Conservation (phyloP, 2,888 invertebrate genomes). For the Amblyjoppa proteus region DNA sequence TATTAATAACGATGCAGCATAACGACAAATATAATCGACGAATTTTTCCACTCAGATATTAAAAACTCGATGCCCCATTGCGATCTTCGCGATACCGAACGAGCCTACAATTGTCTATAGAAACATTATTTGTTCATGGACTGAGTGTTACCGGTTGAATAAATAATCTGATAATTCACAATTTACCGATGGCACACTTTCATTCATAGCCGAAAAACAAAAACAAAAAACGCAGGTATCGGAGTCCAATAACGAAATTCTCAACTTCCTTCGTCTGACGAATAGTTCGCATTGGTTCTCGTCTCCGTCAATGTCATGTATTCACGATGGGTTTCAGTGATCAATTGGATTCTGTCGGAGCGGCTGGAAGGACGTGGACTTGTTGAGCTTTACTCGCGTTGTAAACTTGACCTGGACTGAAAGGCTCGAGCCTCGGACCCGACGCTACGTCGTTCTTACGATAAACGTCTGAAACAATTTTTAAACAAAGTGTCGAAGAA, state of each 20-base stretch:
- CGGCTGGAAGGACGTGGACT: constrained; percentile 91
- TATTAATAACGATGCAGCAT: neutral
- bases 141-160: constrained; percentile 43
- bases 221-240: constrained; percentile 12
- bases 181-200: constrained; percentile 43
- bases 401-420: constrained; percentile 96
- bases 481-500: neutral
- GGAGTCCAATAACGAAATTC: constrained; percentile 10
- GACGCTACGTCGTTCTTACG: constrained; percentile 85
- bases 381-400: constrained; percentile 96
- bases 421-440: constrained; percentile 93
- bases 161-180: constrained; percentile 32
- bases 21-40: neutral
- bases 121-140: constrained; percentile 53
- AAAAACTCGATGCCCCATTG: neutral
- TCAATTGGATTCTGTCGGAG: constrained; percentile 79
- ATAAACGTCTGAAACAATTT: constrained; percentile 82
- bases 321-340: constrained; percentile 27
- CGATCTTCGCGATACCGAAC: constrained; percentile 2
- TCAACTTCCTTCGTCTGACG: neutral
- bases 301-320: neutral
- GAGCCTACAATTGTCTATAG: constrained; percentile 50
- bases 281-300: constrained; percentile 18
- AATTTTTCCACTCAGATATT: neutral
- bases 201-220: constrained; percentile 24